Percentiles rank a stretch among this genome's conserved stretches.
Evolutionary conservation across 2,888 invertebrate genomes (phyloP).

Genomic region (Rhaphigaster nebulosa): DNA sequence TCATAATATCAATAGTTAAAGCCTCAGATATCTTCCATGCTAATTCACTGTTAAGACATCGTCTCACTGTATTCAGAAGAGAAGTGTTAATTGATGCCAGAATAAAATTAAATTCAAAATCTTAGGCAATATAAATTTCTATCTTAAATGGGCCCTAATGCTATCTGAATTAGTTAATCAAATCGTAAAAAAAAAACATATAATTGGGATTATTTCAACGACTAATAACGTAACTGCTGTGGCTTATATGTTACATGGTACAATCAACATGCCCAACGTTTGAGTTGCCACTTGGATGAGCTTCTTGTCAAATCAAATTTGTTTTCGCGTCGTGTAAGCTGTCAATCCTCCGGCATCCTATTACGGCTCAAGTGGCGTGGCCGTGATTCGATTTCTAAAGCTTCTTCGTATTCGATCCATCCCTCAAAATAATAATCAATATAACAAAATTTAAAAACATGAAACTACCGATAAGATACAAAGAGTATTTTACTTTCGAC

Average conservation of each 20-base stretch:
- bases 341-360: background rate
- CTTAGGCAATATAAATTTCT: too few relatives aligned
- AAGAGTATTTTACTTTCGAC: background rate
- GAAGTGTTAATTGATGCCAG: too few relatives aligned
- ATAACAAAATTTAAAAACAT: background rate
- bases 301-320: constrained; percentile 31
- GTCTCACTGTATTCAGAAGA: too few relatives aligned
- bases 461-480: background rate
- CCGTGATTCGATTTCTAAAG: constrained; percentile 13
- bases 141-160: background rate
- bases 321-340: constrained; percentile 40
- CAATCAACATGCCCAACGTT: background rate
- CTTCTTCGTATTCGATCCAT: background rate
- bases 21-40: too few relatives aligned
- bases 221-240: background rate
- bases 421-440: background rate
- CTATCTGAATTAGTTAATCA: background rate
- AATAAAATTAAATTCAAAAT: too few relatives aligned
- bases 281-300: background rate
- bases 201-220: background rate
- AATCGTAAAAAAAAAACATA: background rate
- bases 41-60: too few relatives aligned
- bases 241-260: background rate
- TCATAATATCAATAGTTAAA: too few relatives aligned
- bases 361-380: background rate